These are phyloP conservation scores for Cetoscarus ocellatus DNA, from an alignment of 2,797 vertebrate species.

Conservation along the genomic window DNA sequence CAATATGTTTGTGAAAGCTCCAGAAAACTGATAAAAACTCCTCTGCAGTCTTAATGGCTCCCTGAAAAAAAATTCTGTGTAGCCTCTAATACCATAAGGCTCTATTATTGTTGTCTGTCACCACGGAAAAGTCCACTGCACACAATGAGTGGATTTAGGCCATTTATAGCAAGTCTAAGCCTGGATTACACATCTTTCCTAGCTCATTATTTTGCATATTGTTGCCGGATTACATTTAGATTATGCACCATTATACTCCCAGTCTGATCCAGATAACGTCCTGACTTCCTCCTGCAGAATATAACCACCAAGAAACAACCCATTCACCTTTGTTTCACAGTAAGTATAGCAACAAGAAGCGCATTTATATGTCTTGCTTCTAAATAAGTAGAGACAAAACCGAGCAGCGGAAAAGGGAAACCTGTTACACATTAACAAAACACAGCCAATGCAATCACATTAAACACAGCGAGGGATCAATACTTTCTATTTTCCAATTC, in stretches of 20 bases:
- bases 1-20: background rate
- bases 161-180: conserved; percentile 47
- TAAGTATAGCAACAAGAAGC: background rate
- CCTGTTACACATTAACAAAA: conserved; percentile 52
- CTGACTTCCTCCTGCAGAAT: background rate
- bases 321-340: background rate
- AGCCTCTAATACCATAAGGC: conserved; percentile 24
- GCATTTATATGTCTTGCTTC: background rate
- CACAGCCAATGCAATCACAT: conserved; percentile 54
- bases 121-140: conserved; percentile 36
- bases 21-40: background rate
- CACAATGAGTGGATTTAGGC: conserved; percentile 49
- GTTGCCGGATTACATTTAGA: conserved; percentile 44
- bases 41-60: background rate
- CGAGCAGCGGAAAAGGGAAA: background rate
- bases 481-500: conserved; percentile 70
- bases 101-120: conserved; percentile 32
- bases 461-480: conserved; percentile 71
- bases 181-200: conserved; percentile 44
- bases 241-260: conserved; percentile 26
- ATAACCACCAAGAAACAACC: background rate
- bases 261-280: conserved; percentile 16
- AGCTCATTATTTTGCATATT: conserved; percentile 19
- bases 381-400: conserved; percentile 14
- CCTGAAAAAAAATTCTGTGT: conserved; percentile 16